These are phyloP conservation scores for Lordiphosa collinella DNA, from an alignment of 1,140 invertebrate species.

Conservation along the genomic window DNA sequence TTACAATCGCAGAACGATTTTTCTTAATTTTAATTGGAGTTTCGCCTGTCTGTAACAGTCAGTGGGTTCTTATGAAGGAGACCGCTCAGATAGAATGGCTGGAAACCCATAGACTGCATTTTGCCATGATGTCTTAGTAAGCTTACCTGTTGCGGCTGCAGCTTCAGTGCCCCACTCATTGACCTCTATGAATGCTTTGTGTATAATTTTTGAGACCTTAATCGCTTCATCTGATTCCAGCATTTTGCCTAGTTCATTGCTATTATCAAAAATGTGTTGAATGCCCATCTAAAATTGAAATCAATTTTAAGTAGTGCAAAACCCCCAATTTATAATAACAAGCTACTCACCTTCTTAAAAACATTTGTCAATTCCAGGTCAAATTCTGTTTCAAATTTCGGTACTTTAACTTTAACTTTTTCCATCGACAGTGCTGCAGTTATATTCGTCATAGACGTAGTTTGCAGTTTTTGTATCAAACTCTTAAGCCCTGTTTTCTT, in stretches of 20 bases:
- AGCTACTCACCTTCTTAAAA: slow-evolving; percentile 39
- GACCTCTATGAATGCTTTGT: slow-evolving; percentile 83
- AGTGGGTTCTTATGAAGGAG: too few relatives aligned
- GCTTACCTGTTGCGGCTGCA: slow-evolving; percentile 80
- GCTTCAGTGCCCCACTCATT: slow-evolving; percentile 84
- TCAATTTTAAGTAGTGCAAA: not conserved
- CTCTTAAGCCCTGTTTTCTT: slow-evolving; percentile 79
- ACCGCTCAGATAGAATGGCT: too few relatives aligned
- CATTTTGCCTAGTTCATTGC: slow-evolving; percentile 83
- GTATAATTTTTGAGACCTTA: slow-evolving; percentile 81
- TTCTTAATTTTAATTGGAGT: too few relatives aligned
- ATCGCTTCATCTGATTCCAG: slow-evolving; percentile 69
- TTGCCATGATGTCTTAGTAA: slow-evolving; percentile 11
- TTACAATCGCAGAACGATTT: too few relatives aligned
- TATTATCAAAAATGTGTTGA: slow-evolving; percentile 81
- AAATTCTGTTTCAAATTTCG: slow-evolving; percentile 86
- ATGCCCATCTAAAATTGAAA: slow-evolving; percentile 81
- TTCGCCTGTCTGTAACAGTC: too few relatives aligned
- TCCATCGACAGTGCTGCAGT: slow-evolving; percentile 13
- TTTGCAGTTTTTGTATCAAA: slow-evolving; percentile 80
- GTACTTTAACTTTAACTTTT: slow-evolving; percentile 82
- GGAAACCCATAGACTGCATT: too few relatives aligned
- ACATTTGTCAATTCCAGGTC: slow-evolving; percentile 82
- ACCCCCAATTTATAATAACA: not conserved
- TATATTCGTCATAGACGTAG: slow-evolving; percentile 68